Percentiles rank a stretch among this genome's conserved stretches.
Conservation (phyloP, 2,113 vertebrate species). For the Tylochromis polylepis region DNA sequence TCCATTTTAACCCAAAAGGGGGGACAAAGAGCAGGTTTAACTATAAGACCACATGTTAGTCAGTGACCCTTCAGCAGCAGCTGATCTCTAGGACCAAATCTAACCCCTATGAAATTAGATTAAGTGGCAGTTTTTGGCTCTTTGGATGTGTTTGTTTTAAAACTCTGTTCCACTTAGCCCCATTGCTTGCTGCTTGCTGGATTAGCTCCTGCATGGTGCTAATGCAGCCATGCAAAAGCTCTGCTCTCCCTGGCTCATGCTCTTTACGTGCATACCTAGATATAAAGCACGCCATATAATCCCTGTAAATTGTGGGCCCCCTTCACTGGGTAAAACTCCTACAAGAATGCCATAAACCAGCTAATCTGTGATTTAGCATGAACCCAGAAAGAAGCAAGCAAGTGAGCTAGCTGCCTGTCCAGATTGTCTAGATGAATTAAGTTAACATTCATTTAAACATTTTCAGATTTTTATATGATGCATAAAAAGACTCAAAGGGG, state of each 20-base stretch:
- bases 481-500: background rate
- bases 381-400: constrained; percentile 20
- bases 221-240: constrained; percentile 28
- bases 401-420: constrained; percentile 4
- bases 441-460: background rate
- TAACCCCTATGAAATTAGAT: constrained; percentile 52
- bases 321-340: constrained; percentile 48
- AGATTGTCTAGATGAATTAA: background rate
- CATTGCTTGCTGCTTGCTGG: constrained; percentile 21
- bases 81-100: constrained; percentile 39
- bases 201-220: constrained; percentile 52
- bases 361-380: constrained; percentile 70
- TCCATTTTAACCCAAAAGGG: background rate
- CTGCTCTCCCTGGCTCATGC: constrained; percentile 40
- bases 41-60: constrained; percentile 11
- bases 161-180: constrained; percentile 50
- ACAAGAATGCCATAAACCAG: constrained; percentile 73
- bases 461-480: background rate
- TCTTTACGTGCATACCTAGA: constrained; percentile 67
- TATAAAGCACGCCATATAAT: constrained; percentile 62
- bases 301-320: constrained; percentile 54
- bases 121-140: constrained; percentile 53
- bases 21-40: constrained; percentile 28
- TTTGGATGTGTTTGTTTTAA: constrained; percentile 70
- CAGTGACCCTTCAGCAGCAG: constrained; percentile 25